These are phyloP conservation scores for Hydrotaea diabolus DNA, from an alignment of 2,888 invertebrate species.

Conservation along the genomic window DNA sequence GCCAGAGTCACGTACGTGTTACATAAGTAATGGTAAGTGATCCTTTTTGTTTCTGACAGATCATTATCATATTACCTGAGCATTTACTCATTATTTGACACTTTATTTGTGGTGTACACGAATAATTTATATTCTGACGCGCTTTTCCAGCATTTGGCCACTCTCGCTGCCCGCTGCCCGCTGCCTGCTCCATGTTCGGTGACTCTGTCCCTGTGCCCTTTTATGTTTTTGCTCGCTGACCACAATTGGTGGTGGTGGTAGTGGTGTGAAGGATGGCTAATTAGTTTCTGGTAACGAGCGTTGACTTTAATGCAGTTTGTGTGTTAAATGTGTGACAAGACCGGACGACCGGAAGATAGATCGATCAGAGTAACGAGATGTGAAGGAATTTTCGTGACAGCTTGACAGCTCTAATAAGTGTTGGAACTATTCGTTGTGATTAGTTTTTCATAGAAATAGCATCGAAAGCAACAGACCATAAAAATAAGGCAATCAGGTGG, in stretches of 20 bases:
- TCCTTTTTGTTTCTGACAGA: conserved; percentile 55
- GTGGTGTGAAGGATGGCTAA: conserved; percentile 13
- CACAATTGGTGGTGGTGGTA: no score
- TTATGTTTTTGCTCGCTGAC: neutral
- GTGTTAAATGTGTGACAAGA: conserved; percentile 6
- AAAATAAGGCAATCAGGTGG: no score
- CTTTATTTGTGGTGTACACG: conserved; percentile 50
- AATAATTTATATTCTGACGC: conserved; percentile 9
- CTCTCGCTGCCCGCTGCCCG: no score
- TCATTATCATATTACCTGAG: conserved; percentile 61
- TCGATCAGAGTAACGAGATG: neutral
- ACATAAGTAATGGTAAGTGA: conserved; percentile 34
- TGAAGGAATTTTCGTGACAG: neutral
- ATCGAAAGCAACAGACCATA: no score
- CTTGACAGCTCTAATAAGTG: no score
- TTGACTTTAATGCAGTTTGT: conserved; percentile 27
- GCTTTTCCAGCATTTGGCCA: neutral
- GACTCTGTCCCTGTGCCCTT: no score
- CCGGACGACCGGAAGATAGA: neutral
- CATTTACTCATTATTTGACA: conserved; percentile 66
- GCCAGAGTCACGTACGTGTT: conserved; percentile 32
- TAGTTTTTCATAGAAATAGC: no score
- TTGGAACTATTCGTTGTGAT: no score
- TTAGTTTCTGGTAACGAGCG: neutral
- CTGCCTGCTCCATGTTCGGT: no score